Evolutionary conservation across 2,113 vertebrate species (phyloP).

Genomic region (Bettongia penicillata): DNA sequence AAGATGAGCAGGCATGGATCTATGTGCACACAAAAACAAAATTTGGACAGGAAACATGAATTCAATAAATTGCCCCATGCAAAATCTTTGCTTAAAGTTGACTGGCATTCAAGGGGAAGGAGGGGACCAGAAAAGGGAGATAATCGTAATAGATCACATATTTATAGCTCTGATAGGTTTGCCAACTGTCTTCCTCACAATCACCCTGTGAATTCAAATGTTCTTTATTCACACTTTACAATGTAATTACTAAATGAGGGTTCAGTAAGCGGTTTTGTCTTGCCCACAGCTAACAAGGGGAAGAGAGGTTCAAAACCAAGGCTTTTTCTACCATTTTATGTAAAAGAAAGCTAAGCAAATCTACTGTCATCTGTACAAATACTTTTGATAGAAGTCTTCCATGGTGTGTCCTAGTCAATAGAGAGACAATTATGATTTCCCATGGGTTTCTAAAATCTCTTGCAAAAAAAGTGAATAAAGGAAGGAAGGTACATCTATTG

Average conservation of each 20-base stretch:
- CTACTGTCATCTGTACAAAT: conserved; percentile 4
- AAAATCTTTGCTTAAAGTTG: conserved; percentile 33
- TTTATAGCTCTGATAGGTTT: conserved; percentile 1
- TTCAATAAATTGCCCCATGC: conserved; percentile 55
- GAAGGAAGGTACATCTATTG: neutral
- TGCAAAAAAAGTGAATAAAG: neutral
- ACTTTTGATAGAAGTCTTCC: neutral
- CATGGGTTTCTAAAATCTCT: neutral
- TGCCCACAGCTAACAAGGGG: neutral
- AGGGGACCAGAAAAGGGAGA: neutral
- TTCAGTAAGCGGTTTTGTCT: neutral
- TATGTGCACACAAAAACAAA: conserved; percentile 47
- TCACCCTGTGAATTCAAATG: neutral
- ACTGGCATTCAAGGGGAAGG: neutral
- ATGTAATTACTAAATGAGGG: neutral
- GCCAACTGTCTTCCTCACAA: neutral
- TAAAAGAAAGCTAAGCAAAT: neutral
- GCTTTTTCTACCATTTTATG: neutral
- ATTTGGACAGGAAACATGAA: conserved; percentile 56
- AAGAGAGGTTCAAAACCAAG: neutral
- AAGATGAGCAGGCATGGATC: conserved; percentile 53
- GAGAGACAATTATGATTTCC: neutral
- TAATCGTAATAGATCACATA: neutral
- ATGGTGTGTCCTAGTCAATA: neutral
- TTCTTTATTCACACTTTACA: neutral